Evolutionary conservation across 1,140 invertebrate species (phyloP).

Genomic region (Sarcophaga peregrina): DNA sequence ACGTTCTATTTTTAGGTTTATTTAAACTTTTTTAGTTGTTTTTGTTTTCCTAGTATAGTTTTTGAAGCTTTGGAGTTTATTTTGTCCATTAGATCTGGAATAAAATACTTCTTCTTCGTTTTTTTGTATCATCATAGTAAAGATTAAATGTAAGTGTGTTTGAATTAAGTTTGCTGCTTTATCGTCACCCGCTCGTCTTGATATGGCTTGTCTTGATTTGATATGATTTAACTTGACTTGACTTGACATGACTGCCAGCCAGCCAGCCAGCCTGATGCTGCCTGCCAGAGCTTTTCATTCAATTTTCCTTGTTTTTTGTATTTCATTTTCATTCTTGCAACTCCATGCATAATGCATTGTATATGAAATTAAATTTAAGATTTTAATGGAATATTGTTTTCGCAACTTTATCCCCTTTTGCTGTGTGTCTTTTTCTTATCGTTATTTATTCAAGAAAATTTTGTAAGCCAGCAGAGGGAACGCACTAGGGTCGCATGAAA

Average conservation of each 20-base stretch:
- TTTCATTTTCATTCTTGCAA: background rate
- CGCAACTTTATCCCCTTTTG: background rate
- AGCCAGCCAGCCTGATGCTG: background rate
- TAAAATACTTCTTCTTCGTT: too few species aligned
- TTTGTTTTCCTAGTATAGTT: too few species aligned
- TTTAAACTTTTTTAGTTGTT: background rate
- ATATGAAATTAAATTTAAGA: conserved; percentile 18
- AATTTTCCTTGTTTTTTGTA: too few species aligned
- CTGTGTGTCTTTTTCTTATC: too few species aligned
- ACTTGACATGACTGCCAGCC: background rate
- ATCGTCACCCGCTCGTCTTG: too few species aligned
- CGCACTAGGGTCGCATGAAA: conserved; percentile 6
- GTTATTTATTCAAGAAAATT: background rate
- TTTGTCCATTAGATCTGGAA: background rate
- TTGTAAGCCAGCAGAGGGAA: background rate
- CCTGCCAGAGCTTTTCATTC: background rate
- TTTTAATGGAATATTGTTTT: conserved; percentile 16
- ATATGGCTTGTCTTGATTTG: background rate
- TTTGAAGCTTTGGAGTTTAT: background rate
- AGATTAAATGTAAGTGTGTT: background rate
- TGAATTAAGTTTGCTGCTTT: too few species aligned
- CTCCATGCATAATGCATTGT: conserved; percentile 20
- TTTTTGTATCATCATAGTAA: background rate
- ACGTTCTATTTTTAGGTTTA: background rate
- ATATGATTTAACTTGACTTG: background rate